phyloP scores from a whole-genome alignment of 2,797 vertebrate species.

The Pyrrhura leucotis region DNA sequence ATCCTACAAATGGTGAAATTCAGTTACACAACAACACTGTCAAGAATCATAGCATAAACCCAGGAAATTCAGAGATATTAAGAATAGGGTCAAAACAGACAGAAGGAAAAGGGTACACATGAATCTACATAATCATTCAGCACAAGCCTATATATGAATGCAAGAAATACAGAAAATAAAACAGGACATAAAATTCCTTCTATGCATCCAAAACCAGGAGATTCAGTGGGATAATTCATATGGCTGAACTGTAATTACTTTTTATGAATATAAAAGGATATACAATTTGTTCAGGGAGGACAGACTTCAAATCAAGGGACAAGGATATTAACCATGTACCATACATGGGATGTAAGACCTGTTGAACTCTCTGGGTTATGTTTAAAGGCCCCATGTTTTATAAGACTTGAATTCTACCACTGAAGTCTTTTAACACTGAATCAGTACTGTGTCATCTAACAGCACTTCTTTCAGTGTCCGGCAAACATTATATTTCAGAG shows the following conservation, averaged over 20 bases:
- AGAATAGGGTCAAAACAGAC: not conserved
- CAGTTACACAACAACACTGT: not conserved
- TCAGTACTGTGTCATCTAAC: not conserved
- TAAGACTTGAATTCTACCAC: not conserved
- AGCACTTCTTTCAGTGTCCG: not conserved
- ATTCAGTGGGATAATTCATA: not conserved
- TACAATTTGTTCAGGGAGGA: not conserved
- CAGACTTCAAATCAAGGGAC: not conserved
- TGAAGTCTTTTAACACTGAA: not conserved
- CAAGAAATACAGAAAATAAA: not conserved
- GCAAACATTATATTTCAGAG: not conserved
- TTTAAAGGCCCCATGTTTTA: not conserved
- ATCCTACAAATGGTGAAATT: not conserved
- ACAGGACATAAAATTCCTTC: not conserved
- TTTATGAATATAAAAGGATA: not conserved
- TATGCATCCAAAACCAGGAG: not conserved
- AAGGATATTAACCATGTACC: not conserved
- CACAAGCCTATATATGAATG: not conserved
- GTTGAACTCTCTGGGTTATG: not conserved
- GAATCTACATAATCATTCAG: not conserved
- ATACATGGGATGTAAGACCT: not conserved
- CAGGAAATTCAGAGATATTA: not conserved
- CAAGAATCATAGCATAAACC: not conserved
- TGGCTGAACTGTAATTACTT: not conserved
- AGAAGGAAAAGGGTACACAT: not conserved